Base-by-base conservation (phyloP, 2,888 invertebrate genomes). In the Eupithecia tripunctaria region DNA sequence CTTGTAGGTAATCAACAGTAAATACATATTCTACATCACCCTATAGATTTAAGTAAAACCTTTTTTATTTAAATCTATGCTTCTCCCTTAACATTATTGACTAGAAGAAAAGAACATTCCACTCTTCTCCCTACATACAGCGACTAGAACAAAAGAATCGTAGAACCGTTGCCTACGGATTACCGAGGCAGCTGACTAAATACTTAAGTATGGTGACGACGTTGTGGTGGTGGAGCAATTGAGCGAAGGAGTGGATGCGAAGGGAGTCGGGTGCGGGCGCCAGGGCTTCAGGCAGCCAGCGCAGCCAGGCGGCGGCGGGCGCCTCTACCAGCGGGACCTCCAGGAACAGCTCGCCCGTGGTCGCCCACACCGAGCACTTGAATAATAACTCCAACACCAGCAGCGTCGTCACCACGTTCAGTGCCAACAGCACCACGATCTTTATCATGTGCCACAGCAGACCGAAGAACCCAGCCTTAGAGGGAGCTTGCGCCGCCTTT, bases 121-220 rank as follows among this genome's bases (percentile, higher is more conserved):
- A 6, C 32, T 18, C 60, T 18, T 18, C 15, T 12, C 32, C 60
- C 1, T 62, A 36, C 0, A 18, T 32, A 29, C 29, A 56, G 56
- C 14, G 71, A 72, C 66, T 72, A 74, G 73, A 75, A 65, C 70
- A 38, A 21, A 14, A 21, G 38, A 7, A 59, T 4, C 36, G 63
- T 36, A 21, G 38, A 7, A 59, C 1, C 36, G 63, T 36, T 12
- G 36, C n/a, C 56, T 63, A 47, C 66, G 68, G 65, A 8, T 75
- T 27, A n/a, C 67, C 77, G 21, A 87, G 74, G 43, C 75, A 77
- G 8, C 78, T 71, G 10, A 84, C 79, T 5, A 87, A 59, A 79
- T 88, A 85, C 74, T 86, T 86, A 10, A 92, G 78, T 66, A 91
- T 80, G 59, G 82, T 84, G 5, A 89, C 79, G n/a, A 91, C 29